Base-by-base conservation (phyloP, 2,888 invertebrate species). In the Drosophila bunnanda region DNA sequence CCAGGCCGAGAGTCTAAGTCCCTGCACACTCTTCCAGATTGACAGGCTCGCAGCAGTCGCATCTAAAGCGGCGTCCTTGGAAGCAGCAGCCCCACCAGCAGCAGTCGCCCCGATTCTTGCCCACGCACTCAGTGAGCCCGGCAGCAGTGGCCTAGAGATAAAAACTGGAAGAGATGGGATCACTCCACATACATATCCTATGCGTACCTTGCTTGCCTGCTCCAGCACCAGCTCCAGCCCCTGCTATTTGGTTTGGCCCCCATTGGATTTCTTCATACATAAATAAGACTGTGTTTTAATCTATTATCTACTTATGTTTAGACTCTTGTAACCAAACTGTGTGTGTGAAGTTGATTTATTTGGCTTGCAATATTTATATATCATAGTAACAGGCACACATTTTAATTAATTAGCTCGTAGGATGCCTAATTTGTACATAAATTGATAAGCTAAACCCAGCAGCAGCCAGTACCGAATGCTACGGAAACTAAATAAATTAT, bases 271-370 rank as follows among this genome's bases (percentile, higher is more conserved):
- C 64, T 75, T 84, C 65, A 58, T 82, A 76, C 77, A 66, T 82
- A 85, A 77, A 83, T 88, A 83, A 83, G 83, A 83, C 83, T 83
- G 83, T 88, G 78, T 83, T 88, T 69, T 70, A 72, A 69, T 76
- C 70, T 68, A 74, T 78, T 68, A 74, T 77, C 72, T 61, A 71
- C 55, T 67, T 70, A 69, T 30, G 34, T 71, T 66, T 59, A 66
- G 57, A 22, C 38, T 36, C 28, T n/a, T 52, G 52, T 52, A 32
- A 38, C 48, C 68, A 15, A 54, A 52, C 50, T 75, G 54, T 57
- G 38, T 44, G 34, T 55, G 34, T 39, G 28, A 32, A 53, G 60
- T 38, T 48, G 17, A 54, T 30, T 68, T 65, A 61, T 61, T 75
- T 75, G 28, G 61, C 41, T 60, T 61, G 73, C 76, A 84, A 86